A percentile compares a stretch with the other conserved stretches of the same genome.
phyloP scores from a whole-genome alignment of 2,113 vertebrate genomes.

The Entelurus aequoreus region DNA sequence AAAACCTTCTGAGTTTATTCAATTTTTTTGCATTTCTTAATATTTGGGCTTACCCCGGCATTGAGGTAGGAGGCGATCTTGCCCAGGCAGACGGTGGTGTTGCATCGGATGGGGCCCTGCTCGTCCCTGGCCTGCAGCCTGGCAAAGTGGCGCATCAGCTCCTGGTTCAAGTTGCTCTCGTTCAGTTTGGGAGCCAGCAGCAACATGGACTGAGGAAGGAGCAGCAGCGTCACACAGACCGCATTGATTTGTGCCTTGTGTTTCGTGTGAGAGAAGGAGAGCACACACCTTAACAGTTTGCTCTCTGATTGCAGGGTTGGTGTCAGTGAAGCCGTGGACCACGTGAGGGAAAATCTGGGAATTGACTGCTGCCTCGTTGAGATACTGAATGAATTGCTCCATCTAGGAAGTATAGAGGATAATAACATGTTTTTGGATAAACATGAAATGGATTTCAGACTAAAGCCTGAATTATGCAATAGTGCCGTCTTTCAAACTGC shows the following conservation, averaged over 20 bases:
- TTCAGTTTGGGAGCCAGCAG: constrained; percentile 87
- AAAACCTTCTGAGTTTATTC: not conserved
- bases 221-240: not conserved
- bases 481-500: too few species aligned
- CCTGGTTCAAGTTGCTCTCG: constrained; percentile 83
- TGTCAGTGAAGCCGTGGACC: constrained; percentile 88
- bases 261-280: not conserved
- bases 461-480: too few species aligned
- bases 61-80: constrained; percentile 89
- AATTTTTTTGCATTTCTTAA: too few species aligned
- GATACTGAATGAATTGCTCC: constrained; percentile 91
- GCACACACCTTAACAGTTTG: constrained; percentile 86
- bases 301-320: constrained; percentile 90
- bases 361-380: constrained; percentile 87
- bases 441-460: not conserved
- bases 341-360: constrained; percentile 91
- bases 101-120: constrained; percentile 90
- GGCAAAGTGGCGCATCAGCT: constrained; percentile 90
- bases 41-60: constrained; percentile 55
- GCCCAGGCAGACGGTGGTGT: constrained; percentile 89
- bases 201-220: constrained; percentile 79
- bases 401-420: constrained; percentile 67
- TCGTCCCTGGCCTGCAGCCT: constrained; percentile 86
- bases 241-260: not conserved
- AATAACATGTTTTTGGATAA: not conserved